Evolutionary conservation across 2,888 invertebrate genomes (phyloP).

Genomic region (Ophion ellenae): DNA sequence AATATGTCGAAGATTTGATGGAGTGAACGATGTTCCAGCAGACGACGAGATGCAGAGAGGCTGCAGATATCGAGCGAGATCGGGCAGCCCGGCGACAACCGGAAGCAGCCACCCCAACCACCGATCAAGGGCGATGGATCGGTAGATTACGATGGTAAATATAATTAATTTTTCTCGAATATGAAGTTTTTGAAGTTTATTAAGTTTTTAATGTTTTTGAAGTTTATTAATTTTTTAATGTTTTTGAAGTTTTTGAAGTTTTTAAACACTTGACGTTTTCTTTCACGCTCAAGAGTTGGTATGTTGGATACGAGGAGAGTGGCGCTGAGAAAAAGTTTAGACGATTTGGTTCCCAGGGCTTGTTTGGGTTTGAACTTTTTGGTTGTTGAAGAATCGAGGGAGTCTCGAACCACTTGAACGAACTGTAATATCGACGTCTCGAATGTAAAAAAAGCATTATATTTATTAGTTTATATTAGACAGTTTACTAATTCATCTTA

Average conservation of each 20-base stretch:
- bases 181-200: too few species aligned
- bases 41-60: slow-evolving; percentile 76
- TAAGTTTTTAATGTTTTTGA: too few species aligned
- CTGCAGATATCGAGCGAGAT: slow-evolving; percentile 71
- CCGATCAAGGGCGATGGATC: slow-evolving; percentile 88
- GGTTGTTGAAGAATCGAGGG: not conserved
- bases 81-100: slow-evolving; percentile 72
- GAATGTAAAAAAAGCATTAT: not conserved
- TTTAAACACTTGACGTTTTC: too few species aligned
- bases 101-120: slow-evolving; percentile 81
- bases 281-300: too few species aligned
- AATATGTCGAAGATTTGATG: slow-evolving; percentile 38
- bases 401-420: not conserved
- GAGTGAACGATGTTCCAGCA: slow-evolving; percentile 71
- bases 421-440: not conserved
- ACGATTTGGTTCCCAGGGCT: not conserved
- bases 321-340: not conserved
- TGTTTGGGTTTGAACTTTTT: not conserved
- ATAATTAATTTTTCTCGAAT: not conserved
- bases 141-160: slow-evolving; percentile 91
- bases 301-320: too few species aligned
- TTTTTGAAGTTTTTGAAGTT: too few species aligned
- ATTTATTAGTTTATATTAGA: too few species aligned
- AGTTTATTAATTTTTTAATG: too few species aligned
- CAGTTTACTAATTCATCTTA: not conserved